Evolutionary conservation across 2,888 invertebrate species (phyloP).

Genomic region (Orchesellides sinensis): DNA sequence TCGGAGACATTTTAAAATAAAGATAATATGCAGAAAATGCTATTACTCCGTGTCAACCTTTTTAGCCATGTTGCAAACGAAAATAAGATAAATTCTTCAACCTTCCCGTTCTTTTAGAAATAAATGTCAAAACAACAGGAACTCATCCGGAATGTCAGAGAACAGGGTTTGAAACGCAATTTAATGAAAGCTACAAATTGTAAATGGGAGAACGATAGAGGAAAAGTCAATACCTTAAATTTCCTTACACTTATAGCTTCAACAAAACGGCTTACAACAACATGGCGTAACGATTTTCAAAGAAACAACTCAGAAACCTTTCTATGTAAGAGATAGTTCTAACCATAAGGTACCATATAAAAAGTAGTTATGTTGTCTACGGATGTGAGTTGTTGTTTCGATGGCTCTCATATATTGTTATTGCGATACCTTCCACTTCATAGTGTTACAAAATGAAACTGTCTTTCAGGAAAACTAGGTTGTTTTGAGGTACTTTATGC

Average conservation of each 20-base stretch:
- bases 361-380: neutral
- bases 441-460: conserved; percentile 2
- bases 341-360: too few species aligned
- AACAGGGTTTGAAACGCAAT: too few species aligned
- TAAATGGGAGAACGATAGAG: conserved; percentile 52
- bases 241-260: conserved; percentile 34
- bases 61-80: neutral
- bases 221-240: conserved; percentile 29
- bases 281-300: too few species aligned
- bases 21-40: neutral
- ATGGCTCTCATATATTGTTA: neutral
- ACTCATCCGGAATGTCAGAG: conserved; percentile 26
- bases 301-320: too few species aligned
- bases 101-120: conserved; percentile 39
- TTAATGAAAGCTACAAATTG: too few species aligned
- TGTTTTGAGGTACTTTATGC: neutral
- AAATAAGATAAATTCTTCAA: conserved; percentile 49
- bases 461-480: conserved; percentile 13
- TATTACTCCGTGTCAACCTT: neutral
- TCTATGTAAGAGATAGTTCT: too few species aligned
- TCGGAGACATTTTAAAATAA: conserved; percentile 6
- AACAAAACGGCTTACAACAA: conserved; percentile 24
- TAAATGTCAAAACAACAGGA: conserved; percentile 35
- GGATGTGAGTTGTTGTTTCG: neutral
- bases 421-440: neutral